phyloP scores from a whole-genome alignment of 2,113 vertebrate genomes.

The Holacanthus passer region DNA sequence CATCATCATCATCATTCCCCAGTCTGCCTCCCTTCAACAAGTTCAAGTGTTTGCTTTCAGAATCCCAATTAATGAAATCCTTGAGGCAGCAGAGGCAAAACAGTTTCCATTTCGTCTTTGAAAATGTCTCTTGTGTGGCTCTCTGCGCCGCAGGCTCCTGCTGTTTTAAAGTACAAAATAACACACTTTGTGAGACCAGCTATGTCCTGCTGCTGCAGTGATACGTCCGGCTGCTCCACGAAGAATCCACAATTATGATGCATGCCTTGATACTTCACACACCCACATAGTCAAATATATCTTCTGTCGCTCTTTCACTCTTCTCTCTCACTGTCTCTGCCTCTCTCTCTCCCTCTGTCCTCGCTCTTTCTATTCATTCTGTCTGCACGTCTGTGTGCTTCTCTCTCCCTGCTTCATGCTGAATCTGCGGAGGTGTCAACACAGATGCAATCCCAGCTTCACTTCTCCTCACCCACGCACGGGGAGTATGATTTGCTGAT shows the following conservation, averaged over 20 bases:
- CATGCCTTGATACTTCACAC: conserved; percentile 75
- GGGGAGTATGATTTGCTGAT: conserved; percentile 51
- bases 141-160: conserved; percentile 40
- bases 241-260: conserved; percentile 71
- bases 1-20: conserved; percentile 47
- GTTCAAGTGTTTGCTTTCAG: neutral
- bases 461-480: conserved; percentile 73
- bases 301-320: conserved; percentile 60
- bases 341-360: conserved; percentile 59
- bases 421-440: conserved; percentile 77
- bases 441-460: conserved; percentile 69
- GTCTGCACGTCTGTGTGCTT: conserved; percentile 49
- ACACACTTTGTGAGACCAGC: conserved; percentile 44
- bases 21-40: conserved; percentile 30
- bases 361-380: conserved; percentile 54
- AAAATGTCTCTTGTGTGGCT: conserved; percentile 41
- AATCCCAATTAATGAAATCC: conserved; percentile 56
- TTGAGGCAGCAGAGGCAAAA: conserved; percentile 45
- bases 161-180: conserved; percentile 60
- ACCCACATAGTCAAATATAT: conserved; percentile 77
- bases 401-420: conserved; percentile 62
- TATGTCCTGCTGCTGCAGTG: conserved; percentile 63
- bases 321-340: conserved; percentile 61
- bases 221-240: conserved; percentile 60
- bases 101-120: conserved; percentile 69